Base-by-base conservation (phyloP, 2,797 vertebrate genomes). In the Xenentodon cancila region DNA sequence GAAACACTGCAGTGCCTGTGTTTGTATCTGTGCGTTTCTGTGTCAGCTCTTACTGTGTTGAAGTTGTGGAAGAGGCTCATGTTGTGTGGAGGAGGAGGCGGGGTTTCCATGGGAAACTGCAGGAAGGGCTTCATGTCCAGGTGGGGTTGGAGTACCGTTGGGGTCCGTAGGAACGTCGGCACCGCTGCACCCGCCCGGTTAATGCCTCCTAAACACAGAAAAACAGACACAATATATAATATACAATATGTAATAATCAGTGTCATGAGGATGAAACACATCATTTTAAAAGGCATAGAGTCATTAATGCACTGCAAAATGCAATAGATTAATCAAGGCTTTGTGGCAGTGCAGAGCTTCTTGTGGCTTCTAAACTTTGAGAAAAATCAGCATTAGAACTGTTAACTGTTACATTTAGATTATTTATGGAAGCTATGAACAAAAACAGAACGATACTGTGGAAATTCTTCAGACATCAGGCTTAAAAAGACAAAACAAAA, bases 61-160 rank as follows among this genome's bases (percentile, higher is more conserved):
- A 97, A 96, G 90, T 94, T 95, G 84, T 95, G 92, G 85, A 96
- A 97, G 77, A 97, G 94, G 71, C 91, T 93, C 83, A 96, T 85
- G 82, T 89, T 91, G 87, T 92, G 93, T 0, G 86, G 89, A 44
- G 94, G 92, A 6, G 93, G 94, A 32, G 93, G 66, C 0, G 94
- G 66, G 0, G 94, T 95, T 70, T 97, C 96, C 91, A 96, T 85
- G 50, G 95, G 95, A 79, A 96, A 96, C 80, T 94, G 94, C 73
- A 97, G 89, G 81, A 96, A 96, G 64, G 93, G 94, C 88, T 97
- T 97, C 90, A 97, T 93, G 89, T 96, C 95, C 90, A 97, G 88
- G 25, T 95, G 95, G 9, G 95, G 93, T 88, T 95, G 96, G 70
- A 95, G 89, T 85, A 95, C 46, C 0, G 94, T 87, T 46, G 95